Evolutionary conservation across 2,113 vertebrate genomes (phyloP).

Genomic region (Piprites chloris): DNA sequence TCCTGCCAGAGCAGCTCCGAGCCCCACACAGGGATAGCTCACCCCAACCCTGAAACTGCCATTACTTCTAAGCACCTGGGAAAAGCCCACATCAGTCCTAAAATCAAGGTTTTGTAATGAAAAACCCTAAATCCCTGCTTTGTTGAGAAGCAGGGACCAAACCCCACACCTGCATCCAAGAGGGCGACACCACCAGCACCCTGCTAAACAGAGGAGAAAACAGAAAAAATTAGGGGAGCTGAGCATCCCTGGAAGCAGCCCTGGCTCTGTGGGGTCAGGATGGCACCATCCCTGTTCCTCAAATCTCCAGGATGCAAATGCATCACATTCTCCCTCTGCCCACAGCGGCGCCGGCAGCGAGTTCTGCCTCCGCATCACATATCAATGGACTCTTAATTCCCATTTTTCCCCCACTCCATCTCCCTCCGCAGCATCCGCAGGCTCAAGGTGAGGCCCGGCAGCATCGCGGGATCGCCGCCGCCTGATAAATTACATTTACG

Average conservation of each 20-base stretch:
- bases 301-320: rapidly evolving
- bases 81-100: neutral
- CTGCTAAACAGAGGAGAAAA: neutral
- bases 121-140: neutral
- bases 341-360: neutral
- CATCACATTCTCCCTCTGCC: neutral
- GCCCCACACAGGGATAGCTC: neutral
- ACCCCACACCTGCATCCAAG: rapidly evolving
- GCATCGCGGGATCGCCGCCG: conserved; percentile 61
- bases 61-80: rapidly evolving
- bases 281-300: rapidly evolving
- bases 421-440: neutral
- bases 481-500: conserved; percentile 89
- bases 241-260: neutral
- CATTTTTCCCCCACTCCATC: neutral
- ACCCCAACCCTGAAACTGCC: neutral
- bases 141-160: neutral
- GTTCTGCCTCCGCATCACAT: neutral
- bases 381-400: conserved; percentile 7
- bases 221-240: rapidly evolving
- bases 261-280: neutral
- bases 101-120: neutral
- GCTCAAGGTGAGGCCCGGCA: conserved; percentile 88
- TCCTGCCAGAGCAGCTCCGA: neutral
- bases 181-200: rapidly evolving